A percentile compares a stretch with the other conserved stretches of the same genome.
These are phyloP conservation scores for Ceratosolen fusciceps DNA, from an alignment of 1,140 invertebrate species.

Conservation along the genomic window DNA sequence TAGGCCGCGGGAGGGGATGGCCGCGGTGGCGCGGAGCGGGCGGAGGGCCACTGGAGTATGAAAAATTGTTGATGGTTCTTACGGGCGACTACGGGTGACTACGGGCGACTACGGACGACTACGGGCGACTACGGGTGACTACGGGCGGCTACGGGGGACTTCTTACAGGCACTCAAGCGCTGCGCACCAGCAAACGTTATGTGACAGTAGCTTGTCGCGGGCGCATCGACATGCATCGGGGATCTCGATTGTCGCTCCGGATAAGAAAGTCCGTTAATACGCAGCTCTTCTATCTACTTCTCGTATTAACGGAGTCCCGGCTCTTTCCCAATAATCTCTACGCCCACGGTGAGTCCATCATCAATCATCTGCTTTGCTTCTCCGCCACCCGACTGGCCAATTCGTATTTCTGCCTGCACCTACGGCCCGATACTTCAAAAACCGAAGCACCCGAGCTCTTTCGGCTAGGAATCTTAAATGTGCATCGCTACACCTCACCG, in stretches of 20 bases:
- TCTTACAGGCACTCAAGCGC: background rate
- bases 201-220: background rate
- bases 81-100: background rate
- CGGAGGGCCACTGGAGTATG: too few relatives aligned
- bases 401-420: background rate
- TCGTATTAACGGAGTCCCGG: background rate
- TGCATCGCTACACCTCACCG: too few relatives aligned
- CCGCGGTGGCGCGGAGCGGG: too few relatives aligned
- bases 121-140: background rate
- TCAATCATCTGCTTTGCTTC: too few relatives aligned
- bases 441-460: too few relatives aligned
- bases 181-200: background rate
- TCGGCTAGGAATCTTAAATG: too few relatives aligned
- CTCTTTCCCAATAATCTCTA: background rate
- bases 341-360: slow-evolving; percentile 36
- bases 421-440: background rate
- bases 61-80: slow-evolving; percentile 31
- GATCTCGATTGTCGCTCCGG: background rate
- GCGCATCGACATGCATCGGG: slow-evolving; percentile 41
- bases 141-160: too few relatives aligned
- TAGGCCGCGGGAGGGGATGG: background rate
- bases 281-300: background rate
- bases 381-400: too few relatives aligned
- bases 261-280: background rate
- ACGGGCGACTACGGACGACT: too few relatives aligned